Conservation (phyloP, 1,140 invertebrate species). For the Trichoplusia ni region DNA sequence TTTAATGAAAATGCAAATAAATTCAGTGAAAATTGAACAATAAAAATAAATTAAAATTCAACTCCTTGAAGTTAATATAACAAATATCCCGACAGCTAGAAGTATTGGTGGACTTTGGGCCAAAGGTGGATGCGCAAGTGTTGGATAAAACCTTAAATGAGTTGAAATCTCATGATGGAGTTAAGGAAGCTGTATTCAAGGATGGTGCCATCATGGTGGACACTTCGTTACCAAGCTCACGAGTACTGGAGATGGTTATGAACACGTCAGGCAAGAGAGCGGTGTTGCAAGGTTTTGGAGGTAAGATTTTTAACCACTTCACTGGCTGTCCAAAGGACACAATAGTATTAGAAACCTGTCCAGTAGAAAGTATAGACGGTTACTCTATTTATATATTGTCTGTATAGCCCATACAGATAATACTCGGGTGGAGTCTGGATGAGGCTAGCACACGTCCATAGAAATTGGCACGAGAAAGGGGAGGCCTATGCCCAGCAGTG, state of each 20-base stretch:
- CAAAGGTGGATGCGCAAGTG: constrained; percentile 41
- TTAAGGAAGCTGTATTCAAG: constrained; percentile 73
- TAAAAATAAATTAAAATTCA: background rate
- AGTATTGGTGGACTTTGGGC: constrained; percentile 61
- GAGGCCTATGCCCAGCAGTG: too few species aligned
- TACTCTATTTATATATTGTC: too few species aligned
- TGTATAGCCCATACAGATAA: too few species aligned
- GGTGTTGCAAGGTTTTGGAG: constrained; percentile 90
- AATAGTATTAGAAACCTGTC: too few species aligned
- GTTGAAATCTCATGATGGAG: constrained; percentile 56
- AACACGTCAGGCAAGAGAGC: constrained; percentile 85
- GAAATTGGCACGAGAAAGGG: too few species aligned
- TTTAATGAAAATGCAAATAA: too few species aligned
- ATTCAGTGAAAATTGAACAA: too few species aligned
- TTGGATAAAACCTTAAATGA: constrained; percentile 55
- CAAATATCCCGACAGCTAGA: constrained; percentile 52
- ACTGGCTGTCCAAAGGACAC: too few species aligned
- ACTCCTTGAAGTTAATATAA: background rate
- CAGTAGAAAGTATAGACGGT: too few species aligned
- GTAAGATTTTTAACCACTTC: too few species aligned
- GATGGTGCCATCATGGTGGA: constrained; percentile 86
- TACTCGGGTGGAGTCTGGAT: too few species aligned
- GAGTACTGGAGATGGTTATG: constrained; percentile 85
- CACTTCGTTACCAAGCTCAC: constrained; percentile 83
- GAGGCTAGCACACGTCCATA: too few species aligned